A percentile compares a stretch with the other conserved stretches of the same genome.
phyloP scores from a whole-genome alignment of 2,888 invertebrate genomes.

The Cotesia congregata region DNA sequence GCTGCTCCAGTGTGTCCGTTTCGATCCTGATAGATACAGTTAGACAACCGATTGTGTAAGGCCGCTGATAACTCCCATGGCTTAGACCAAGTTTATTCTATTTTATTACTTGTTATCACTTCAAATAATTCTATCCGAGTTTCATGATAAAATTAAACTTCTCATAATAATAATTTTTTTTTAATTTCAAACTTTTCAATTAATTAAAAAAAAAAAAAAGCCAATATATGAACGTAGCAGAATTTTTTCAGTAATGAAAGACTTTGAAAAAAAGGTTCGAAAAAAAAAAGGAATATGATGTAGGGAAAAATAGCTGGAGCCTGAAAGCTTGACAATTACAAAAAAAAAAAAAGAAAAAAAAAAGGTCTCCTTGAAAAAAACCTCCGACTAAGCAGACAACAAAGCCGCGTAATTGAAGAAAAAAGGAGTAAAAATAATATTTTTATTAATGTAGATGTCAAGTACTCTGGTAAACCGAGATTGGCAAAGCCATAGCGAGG shows the following conservation, averaged over 20 bases:
- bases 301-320: neutral
- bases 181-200: no score
- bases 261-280: neutral
- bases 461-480: conserved; percentile 9
- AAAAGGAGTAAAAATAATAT: conserved; percentile 2
- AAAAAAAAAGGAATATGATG: neutral
- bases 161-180: no score
- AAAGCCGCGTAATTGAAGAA: neutral
- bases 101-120: no score
- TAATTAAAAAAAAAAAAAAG: no score
- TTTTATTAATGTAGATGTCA: neutral
- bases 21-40: neutral
- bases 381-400: neutral
- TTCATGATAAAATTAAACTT: no score
- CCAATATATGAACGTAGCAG: no score
- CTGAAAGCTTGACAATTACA: neutral
- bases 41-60: neutral
- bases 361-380: neutral
- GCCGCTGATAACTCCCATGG: neutral
- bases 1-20: neutral
- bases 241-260: neutral
- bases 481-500: conserved; percentile 25
- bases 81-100: neutral
- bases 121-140: no score
- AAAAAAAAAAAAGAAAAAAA: neutral